Base-by-base conservation (phyloP, 2,888 invertebrate genomes). In the Odontomyia ornata region DNA sequence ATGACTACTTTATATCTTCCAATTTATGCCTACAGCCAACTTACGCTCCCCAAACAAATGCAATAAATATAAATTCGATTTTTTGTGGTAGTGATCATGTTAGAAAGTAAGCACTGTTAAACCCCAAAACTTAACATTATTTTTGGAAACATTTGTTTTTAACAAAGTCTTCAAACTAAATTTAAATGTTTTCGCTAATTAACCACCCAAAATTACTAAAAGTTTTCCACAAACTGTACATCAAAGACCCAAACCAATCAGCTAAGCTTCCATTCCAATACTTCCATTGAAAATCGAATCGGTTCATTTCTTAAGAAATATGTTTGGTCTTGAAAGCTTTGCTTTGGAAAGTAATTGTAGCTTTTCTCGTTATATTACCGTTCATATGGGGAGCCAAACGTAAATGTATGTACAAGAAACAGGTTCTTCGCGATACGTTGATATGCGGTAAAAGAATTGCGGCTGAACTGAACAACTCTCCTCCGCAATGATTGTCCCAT, bases 291-390 rank as follows among this genome's bases (percentile, higher is more conserved):
- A 36, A 36, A 3, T 15, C 25, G 69, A 69, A 69, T 47, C 69
- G 69, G 69, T 69, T 69, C 47, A 47, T 5, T 47, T 47, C 46
- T 47, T 2, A 23, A 23, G 15, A 25, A 69, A 25, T 0, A 4
- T 23, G 30, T 21, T 36, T 36, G 36, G 36, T 36, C n/a, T 36
- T 7, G 18, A 18, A 65, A 47, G 47, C 69, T 47, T 30, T 1
- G 69, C 25, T 5, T 13, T 69, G 69, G 46, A 67, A 46, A 67
- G 46, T 67, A 23, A 43, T 25, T 69, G 47, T 7, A 69, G 46
- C 69, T 69, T 46, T 36, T 47, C 25, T 36, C 69, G 15, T 47
- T 7, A 21, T 47, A 23, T 47, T 36, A 36, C 36, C 2, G 69
- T 25, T 1, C 23, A 23, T 27, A 46, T 27, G 67, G 67, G 69